Evolutionary conservation across 2,888 invertebrate genomes (phyloP), one percentile per base, ranked within the genome.

Genomic region (Sylvicola fuscatus): DNA sequence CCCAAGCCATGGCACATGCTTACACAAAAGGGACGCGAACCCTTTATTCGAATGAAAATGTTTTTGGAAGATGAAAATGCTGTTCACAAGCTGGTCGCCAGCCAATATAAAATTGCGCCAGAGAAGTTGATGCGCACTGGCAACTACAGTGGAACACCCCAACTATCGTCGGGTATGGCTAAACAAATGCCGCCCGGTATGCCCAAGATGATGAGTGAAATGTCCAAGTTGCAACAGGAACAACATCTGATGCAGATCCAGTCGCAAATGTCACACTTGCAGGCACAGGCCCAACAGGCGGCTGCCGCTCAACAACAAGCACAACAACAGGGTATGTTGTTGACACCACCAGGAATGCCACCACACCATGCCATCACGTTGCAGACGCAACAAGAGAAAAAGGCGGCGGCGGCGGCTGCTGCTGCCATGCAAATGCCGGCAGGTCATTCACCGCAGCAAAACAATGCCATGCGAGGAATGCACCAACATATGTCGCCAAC

Each of bases 1-100:
- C 98, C 98, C 27, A 98, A 98, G 56, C 92, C 95, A 1, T 98
- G 97, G 98, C 89, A 92, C 54, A 93, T 95, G 92, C 67, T 98
- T 34, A 98, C 98, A 11, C 89, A 87, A 52, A 93, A 93, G 57
- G 92, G 92, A 2, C 69, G 93, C 16, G 93, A 95, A 52, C 95
- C 93, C 1, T 95, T 93, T 61, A 93, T 95, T 42, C 68, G 93
- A 40, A 95, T 95, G 93, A 89, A 92, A 58, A 87, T 93, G 80
- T 95, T 95, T 61, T 64, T 95, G 44, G 90, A 90, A 59, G 92
- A 92, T 50, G 89, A 90, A 45, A 87, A 89, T 50, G 90, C 90
- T 10, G 89, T 92, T 2, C 90, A 90, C 58, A 90, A 90, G 53
- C 61, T 92, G 44, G 90, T 92, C 15, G 92, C 95, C 42, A 90